Evolutionary conservation across 1,140 invertebrate genomes (phyloP).

Genomic region (Leptoteleia sp.): DNA sequence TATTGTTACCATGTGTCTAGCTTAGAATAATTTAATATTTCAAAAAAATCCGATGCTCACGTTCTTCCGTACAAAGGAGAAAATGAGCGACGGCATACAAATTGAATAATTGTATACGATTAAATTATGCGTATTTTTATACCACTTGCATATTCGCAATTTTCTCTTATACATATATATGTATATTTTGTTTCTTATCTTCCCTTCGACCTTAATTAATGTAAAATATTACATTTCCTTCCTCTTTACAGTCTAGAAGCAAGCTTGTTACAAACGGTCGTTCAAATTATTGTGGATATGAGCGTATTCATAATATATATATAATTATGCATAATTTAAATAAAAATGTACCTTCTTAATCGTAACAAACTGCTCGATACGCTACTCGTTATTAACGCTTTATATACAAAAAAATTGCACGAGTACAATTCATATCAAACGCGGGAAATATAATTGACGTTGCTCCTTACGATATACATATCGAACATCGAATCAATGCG

Average conservation of each 20-base stretch:
- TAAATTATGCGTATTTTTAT: constrained; percentile 44
- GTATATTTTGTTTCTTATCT: background rate
- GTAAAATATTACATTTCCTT: constrained; percentile 35
- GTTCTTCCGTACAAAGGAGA: constrained; percentile 5
- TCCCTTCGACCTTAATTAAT: constrained; percentile 7
- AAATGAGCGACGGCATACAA: constrained; percentile 6
- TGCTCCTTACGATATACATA: constrained; percentile 45
- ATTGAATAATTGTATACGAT: constrained; percentile 23
- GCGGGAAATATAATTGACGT: constrained; percentile 59
- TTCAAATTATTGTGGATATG: constrained; percentile 43
- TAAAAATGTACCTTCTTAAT: constrained; percentile 34
- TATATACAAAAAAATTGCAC: constrained; percentile 66
- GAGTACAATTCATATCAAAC: constrained; percentile 58
- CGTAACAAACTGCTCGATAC: constrained; percentile 29
- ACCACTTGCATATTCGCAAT: constrained; percentile 7
- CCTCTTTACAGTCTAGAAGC: constrained; percentile 47
- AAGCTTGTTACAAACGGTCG: constrained; percentile 30
- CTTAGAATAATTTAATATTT: constrained; percentile 51
- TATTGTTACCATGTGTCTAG: constrained; percentile 40
- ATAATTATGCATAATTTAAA: constrained; percentile 39
- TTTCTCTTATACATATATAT: constrained; percentile 1
- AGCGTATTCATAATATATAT: constrained; percentile 39
- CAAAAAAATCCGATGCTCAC: background rate
- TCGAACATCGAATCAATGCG: constrained; percentile 50
- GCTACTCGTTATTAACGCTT: constrained; percentile 29